Base-by-base conservation (phyloP, 2,113 vertebrate genomes). In the Psephotus haematonotus region DNA sequence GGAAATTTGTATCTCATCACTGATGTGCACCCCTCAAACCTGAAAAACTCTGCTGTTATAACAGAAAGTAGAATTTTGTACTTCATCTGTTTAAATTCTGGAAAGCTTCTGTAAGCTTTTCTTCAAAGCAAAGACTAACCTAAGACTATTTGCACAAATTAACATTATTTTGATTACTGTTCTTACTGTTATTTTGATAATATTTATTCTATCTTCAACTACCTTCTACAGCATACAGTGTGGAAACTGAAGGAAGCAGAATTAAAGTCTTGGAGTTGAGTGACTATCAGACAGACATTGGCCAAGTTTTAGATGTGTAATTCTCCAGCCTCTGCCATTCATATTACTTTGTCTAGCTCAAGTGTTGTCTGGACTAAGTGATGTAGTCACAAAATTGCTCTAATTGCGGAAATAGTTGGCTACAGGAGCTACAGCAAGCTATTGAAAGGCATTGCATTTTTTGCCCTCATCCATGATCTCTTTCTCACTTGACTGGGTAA, bases 161-260 rank as follows among this genome's bases (percentile, higher is more conserved):
- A 49, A 64, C 43, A 13, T 59, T 75, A 17, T 80, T 70, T 63
- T 47, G 13, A 49, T 65, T 72, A 59, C 16, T 64, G 72, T 23
- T 50, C 3, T 41, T 76, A 41, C 5, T 71, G 18, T 62, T 86
- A 33, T 39, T 91, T 72, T 71, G 3, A 47, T 55, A 76, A 55
- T 37, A 59, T 15, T 28, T 82, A 0, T 12, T 74, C 29, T 75
- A 7, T 43, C 74, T 91, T 84, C 50, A 50, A 74, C 29, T 31
- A 19, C 13, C 20, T 94, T 72, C 37, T 67, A 5, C 7, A 62
- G 35, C 14, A 55, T 3, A n/a, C 17, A 62, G 6, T 0, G 0
- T 37, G 53, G 41, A 88, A 94, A 88, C 2, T 7, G 71, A 80
- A 68, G 11, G 27, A n/a, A 93, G 17, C 2, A 68, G n/a, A 89